Conservation (phyloP, 2,888 invertebrate species). For the Flexamia atlantica region DNA sequence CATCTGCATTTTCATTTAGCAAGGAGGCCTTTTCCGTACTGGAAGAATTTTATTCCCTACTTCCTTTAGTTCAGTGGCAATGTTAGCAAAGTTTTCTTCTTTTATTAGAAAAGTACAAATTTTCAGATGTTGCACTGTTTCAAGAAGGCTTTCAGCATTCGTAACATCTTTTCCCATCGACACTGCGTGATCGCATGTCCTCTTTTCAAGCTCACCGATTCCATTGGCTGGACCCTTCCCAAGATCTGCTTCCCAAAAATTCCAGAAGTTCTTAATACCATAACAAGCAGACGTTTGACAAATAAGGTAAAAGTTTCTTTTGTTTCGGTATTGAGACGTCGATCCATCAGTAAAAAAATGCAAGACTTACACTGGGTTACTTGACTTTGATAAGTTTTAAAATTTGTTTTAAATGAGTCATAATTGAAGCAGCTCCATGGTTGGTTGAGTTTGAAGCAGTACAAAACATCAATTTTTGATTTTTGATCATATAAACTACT, state of each 20-base stretch:
- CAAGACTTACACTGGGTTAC: background rate
- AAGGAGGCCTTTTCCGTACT: constrained; percentile 10
- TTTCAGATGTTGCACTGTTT: background rate
- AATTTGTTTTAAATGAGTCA: constrained; percentile 22
- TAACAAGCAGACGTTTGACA: background rate
- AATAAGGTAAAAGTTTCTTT: constrained; percentile 27
- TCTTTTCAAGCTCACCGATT: background rate
- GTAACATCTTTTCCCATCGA: constrained; percentile 17
- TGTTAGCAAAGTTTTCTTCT: background rate
- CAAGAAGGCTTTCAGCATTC: constrained; percentile 4
- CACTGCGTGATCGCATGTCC: constrained; percentile 3
- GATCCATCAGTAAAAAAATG: constrained; percentile 29
- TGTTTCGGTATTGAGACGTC: constrained; percentile 29
- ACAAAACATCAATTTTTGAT: background rate
- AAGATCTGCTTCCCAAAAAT: constrained; percentile 34
- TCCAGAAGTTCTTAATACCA: constrained; percentile 23
- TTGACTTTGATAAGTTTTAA: background rate
- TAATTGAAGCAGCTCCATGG: constrained; percentile 23
- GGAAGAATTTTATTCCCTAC: background rate
- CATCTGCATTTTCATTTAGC: background rate
- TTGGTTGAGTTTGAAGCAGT: constrained; percentile 16
- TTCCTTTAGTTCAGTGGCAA: background rate
- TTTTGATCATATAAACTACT: constrained; percentile 18
- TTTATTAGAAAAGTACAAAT: background rate
- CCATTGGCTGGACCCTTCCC: constrained; percentile 29